A percentile compares a stretch with the other conserved stretches of the same genome.
phyloP scores from a whole-genome alignment of 2,113 vertebrate genomes.

The Trichechus manatus region DNA sequence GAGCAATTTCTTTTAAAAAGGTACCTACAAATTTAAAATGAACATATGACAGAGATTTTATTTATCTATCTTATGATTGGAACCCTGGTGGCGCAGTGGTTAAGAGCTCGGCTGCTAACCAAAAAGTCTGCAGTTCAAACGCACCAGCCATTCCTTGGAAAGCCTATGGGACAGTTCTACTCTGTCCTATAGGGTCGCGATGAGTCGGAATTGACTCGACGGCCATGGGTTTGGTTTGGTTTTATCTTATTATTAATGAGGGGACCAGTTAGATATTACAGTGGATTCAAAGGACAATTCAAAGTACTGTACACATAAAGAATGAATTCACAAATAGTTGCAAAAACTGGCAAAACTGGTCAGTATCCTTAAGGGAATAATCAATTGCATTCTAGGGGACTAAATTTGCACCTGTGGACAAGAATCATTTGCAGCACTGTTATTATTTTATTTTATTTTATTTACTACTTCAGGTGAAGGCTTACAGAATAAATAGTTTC shows the following conservation, averaged over 20 bases:
- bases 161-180: no score
- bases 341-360: neutral
- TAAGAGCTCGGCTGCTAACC: no score
- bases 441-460: neutral
- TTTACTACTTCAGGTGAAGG: no score
- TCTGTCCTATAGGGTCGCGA: no score
- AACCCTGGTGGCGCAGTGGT: no score
- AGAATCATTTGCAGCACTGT: neutral
- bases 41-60: neutral
- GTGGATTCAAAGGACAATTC: neutral
- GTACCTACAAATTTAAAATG: neutral
- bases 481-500: no score
- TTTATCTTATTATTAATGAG: neutral
- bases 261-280: neutral
- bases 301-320: neutral
- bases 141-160: no score
- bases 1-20: neutral
- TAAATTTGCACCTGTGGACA: neutral
- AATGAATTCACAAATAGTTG: constrained; percentile 37
- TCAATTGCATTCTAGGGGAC: constrained; percentile 31
- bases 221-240: no score
- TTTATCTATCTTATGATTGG: neutral
- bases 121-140: no score
- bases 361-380: neutral
- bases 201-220: no score